A percentile compares a stretch with the other conserved stretches of the same genome.
phyloP scores from a whole-genome alignment of 2,797 vertebrate genomes.

The Acridotheres tristis region DNA sequence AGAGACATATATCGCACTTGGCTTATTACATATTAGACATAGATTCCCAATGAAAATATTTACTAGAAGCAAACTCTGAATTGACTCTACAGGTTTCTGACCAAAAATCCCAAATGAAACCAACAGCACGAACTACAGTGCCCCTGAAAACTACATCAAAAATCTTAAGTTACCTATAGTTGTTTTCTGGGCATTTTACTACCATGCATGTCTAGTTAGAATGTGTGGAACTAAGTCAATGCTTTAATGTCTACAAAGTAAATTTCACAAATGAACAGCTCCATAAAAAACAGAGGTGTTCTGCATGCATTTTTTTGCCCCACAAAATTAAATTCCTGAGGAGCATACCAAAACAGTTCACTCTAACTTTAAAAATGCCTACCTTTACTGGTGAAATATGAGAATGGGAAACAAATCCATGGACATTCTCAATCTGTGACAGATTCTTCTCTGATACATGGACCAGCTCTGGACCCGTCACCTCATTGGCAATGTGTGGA shows the following conservation, averaged over 20 bases:
- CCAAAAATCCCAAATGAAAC: not conserved
- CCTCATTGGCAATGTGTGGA: constrained; percentile 84
- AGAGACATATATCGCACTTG: not conserved
- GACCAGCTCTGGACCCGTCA: constrained; percentile 87
- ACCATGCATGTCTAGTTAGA: not conserved
- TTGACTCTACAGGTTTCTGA: not conserved
- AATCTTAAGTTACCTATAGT: not conserved
- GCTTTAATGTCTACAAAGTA: not conserved
- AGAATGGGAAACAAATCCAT: constrained; percentile 92
- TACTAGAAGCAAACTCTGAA: not conserved
- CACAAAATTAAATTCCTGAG: not conserved
- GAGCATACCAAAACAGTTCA: not conserved
- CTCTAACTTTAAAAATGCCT: constrained; percentile 33
- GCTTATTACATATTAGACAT: not conserved
- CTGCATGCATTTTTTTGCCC: accelerated
- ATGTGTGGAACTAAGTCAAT: not conserved
- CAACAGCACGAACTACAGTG: accelerated
- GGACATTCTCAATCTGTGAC: constrained; percentile 92
- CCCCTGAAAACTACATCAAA: not conserved
- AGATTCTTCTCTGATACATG: constrained; percentile 94
- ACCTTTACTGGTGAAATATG: constrained; percentile 98
- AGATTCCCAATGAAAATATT: not conserved
- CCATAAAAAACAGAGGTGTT: not conserved
- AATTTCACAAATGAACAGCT: not conserved
- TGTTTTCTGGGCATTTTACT: not conserved